Evolutionary conservation across 2,888 invertebrate genomes (phyloP).

Genomic region (Hemaris fuciformis): DNA sequence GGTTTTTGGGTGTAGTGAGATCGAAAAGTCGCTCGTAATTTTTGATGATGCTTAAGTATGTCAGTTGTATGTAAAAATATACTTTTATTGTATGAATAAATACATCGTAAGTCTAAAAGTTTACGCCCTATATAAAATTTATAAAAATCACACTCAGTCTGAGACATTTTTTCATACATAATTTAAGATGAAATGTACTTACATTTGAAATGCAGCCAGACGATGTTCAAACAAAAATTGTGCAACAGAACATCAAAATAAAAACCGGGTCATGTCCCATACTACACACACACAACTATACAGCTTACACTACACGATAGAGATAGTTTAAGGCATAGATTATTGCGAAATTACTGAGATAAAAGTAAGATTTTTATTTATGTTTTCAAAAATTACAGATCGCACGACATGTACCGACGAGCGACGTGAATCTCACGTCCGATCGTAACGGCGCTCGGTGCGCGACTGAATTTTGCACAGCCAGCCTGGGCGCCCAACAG

Average conservation of each 20-base stretch:
- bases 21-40: neutral
- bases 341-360: slow-evolving; percentile 37
- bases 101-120: too few relatives aligned
- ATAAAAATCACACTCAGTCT: neutral
- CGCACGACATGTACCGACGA: slow-evolving; percentile 37
- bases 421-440: slow-evolving; percentile 36
- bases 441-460: slow-evolving; percentile 45
- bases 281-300: slow-evolving; percentile 34
- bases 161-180: neutral
- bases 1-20: neutral
- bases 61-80: too few relatives aligned
- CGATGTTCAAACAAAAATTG: slow-evolving; percentile 38
- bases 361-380: slow-evolving; percentile 56
- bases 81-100: too few relatives aligned
- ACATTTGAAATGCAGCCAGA: slow-evolving; percentile 7
- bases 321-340: slow-evolving; percentile 39
- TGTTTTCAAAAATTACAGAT: slow-evolving; percentile 45
- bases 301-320: slow-evolving; percentile 30
- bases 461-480: slow-evolving; percentile 55
- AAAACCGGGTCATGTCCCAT: slow-evolving; percentile 60
- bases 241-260: slow-evolving; percentile 65
- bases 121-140: neutral
- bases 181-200: neutral
- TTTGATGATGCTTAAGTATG: too few relatives aligned
- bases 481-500: slow-evolving; percentile 57